Evolutionary conservation across 2,797 vertebrate species (phyloP).

Genomic region (Phylloscopus collybita): DNA sequence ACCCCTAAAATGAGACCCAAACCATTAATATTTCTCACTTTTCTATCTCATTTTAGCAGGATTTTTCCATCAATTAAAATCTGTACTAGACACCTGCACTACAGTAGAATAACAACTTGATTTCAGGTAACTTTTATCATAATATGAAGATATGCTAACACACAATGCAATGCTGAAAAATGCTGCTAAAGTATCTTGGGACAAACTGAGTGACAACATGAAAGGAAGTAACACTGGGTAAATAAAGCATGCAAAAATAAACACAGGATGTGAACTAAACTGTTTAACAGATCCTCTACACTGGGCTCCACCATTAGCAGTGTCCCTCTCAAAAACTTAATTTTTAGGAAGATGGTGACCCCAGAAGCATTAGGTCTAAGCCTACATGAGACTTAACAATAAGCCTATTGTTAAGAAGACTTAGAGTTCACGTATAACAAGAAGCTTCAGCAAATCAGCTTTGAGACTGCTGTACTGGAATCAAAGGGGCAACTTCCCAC

Average conservation of each 20-base stretch:
- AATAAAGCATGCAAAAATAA: conserved; percentile 25
- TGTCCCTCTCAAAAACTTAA: neutral
- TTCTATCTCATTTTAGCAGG: neutral
- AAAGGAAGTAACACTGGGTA: conserved; percentile 1
- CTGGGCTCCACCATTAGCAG: neutral
- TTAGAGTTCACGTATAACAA: neutral
- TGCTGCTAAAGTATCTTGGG: neutral
- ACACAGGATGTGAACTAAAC: neutral
- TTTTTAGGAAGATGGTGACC: neutral
- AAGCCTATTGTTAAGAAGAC: neutral
- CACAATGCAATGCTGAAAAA: neutral
- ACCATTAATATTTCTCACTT: neutral
- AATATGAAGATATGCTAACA: neutral
- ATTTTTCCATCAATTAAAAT: neutral
- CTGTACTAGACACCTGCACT: neutral
- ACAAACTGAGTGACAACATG: neutral
- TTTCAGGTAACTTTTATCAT: neutral
- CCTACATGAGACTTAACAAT: neutral
- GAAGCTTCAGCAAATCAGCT: neutral
- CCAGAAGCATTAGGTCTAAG: neutral
- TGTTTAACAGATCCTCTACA: neutral
- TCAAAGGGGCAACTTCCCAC: neutral
- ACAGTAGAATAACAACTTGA: neutral
- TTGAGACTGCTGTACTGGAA: neutral
- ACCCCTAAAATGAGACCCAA: neutral